Evolutionary conservation across 2,113 vertebrate species (phyloP).

Genomic region (Prionailurus bengalensis): DNA sequence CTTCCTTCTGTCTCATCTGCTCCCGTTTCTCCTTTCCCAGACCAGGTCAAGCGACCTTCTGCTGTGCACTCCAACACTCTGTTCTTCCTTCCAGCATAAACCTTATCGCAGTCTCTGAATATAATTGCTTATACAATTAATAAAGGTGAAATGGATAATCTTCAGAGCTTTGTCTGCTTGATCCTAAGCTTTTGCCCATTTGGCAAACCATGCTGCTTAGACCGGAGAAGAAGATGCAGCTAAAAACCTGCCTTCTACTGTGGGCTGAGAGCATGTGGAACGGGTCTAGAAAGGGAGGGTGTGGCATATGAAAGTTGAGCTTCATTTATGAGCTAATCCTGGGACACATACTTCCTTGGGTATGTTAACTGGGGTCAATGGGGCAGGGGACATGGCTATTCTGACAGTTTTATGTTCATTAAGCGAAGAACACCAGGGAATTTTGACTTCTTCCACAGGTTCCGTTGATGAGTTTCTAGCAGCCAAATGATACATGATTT

Average conservation of each 20-base stretch:
- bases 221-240: not conserved
- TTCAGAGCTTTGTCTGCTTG: not conserved
- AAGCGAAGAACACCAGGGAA: conserved; percentile 7
- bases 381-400: not conserved
- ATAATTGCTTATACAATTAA: not conserved
- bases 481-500: conserved; percentile 9
- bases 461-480: not conserved
- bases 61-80: not conserved
- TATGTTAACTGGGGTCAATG: conserved; percentile 11
- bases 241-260: not conserved
- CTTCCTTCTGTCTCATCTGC: not conserved
- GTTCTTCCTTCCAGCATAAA: conserved; percentile 20
- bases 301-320: conserved; percentile 8
- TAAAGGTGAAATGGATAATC: conserved; percentile 24
- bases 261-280: not conserved
- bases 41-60: not conserved
- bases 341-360: not conserved
- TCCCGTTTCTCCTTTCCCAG: not conserved
- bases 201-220: not conserved
- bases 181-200: not conserved
- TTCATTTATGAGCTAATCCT: conserved; percentile 16
- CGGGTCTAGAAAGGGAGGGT: not conserved
- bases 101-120: not conserved
- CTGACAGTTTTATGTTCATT: conserved; percentile 26
- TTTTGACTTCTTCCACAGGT: conserved; percentile 17